phyloP scores from a whole-genome alignment of 2,888 invertebrate genomes.

The Cremastinae sp. region DNA sequence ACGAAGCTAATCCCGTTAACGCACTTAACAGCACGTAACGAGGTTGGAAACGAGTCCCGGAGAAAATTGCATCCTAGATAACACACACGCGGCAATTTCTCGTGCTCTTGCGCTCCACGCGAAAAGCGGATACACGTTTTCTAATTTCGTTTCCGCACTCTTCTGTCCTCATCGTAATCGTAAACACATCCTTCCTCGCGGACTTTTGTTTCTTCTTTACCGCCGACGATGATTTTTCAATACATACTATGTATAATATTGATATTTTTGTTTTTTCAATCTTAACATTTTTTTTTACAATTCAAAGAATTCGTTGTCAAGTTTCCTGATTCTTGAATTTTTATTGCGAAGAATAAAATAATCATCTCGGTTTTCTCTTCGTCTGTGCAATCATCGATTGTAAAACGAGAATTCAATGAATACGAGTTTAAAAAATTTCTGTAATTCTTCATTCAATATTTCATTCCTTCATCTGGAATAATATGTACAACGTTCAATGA shows the following conservation, averaged over 20 bases:
- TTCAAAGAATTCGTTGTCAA: neutral
- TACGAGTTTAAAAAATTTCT: too few relatives aligned
- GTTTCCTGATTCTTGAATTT: too few relatives aligned
- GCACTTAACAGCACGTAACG: conserved; percentile 61
- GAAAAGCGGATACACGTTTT: conserved; percentile 61
- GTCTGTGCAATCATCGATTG: too few relatives aligned
- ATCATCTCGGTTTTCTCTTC: too few relatives aligned
- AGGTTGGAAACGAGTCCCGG: conserved; percentile 42
- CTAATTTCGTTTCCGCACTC: conserved; percentile 56
- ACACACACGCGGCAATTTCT: conserved; percentile 60
- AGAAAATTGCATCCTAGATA: conserved; percentile 63
- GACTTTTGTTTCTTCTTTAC: too few relatives aligned
- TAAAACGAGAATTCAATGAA: too few relatives aligned
- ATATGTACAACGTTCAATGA: too few relatives aligned
- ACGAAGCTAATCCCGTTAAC: conserved; percentile 54
- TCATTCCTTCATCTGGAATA: too few relatives aligned
- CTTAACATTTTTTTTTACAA: neutral
- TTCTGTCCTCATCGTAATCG: conserved; percentile 15
- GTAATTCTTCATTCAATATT: too few relatives aligned
- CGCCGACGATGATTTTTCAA: conserved; percentile 3
- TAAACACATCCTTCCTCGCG: conserved; percentile 7
- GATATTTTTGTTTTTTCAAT: neutral
- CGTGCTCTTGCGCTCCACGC: conserved; percentile 34
- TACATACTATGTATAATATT: neutral
- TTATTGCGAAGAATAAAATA: too few relatives aligned